These are phyloP conservation scores for Lithophane ornitopus DNA, from an alignment of 2,888 invertebrate species.

Conservation along the genomic window DNA sequence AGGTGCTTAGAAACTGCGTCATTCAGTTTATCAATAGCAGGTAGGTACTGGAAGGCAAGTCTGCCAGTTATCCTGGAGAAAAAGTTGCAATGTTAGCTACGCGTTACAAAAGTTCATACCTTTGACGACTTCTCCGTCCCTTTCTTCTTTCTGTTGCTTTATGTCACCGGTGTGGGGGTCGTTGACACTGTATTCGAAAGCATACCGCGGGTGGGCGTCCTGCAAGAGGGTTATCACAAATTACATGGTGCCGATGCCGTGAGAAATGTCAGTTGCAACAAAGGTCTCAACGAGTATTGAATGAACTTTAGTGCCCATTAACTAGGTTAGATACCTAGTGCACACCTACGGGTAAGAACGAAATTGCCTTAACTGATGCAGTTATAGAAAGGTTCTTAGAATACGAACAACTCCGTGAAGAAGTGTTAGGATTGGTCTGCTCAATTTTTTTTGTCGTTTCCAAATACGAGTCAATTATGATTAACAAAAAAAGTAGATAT, in stretches of 20 bases:
- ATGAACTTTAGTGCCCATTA: slow-evolving; percentile 65
- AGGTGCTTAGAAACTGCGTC: neutral
- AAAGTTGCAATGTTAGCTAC: slow-evolving; percentile 3
- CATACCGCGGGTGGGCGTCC: slow-evolving; percentile 93
- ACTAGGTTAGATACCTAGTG: slow-evolving; percentile 43
- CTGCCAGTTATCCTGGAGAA: neutral
- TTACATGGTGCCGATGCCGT: slow-evolving; percentile 77
- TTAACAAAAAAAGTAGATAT: neutral
- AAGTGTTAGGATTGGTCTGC: no score
- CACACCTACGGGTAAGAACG: slow-evolving; percentile 8
- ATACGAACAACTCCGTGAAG: neutral
- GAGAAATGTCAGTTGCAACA: slow-evolving; percentile 74
- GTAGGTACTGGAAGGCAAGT: neutral
- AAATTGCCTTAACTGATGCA: slow-evolving; percentile 34
- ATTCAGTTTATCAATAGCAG: slow-evolving; percentile 23
- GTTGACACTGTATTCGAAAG: slow-evolving; percentile 93
- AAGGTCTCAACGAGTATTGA: slow-evolving; percentile 69
- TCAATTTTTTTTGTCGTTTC: neutral
- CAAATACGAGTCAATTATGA: neutral
- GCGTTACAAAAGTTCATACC: slow-evolving; percentile 80
- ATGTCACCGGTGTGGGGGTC: slow-evolving; percentile 94
- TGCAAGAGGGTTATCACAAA: slow-evolving; percentile 74
- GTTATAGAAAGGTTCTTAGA: neutral
- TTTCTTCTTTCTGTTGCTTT: slow-evolving; percentile 93
- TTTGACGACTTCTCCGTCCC: slow-evolving; percentile 93